Percentiles rank a stretch among this genome's conserved stretches.
Conservation (phyloP, 92 coral and sea anemone species). For the Paragorgia papillata region DNA sequence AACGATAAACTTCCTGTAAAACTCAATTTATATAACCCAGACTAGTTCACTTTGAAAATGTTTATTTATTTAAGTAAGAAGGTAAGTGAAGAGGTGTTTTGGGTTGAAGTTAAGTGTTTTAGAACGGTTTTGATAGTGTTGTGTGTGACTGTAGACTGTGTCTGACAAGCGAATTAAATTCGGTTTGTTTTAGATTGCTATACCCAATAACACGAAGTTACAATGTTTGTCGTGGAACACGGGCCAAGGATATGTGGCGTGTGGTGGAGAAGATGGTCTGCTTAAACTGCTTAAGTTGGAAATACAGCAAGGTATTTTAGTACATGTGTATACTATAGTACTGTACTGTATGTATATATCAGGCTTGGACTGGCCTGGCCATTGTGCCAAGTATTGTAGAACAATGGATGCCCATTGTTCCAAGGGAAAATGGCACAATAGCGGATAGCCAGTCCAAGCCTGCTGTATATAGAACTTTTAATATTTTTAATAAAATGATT, state of each 20-base stretch:
- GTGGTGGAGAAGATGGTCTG: conserved; percentile 97
- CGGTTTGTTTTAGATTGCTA: conserved; percentile 74
- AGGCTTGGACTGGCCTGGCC: too few relatives aligned
- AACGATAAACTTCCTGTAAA: neutral
- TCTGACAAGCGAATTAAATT: too few relatives aligned
- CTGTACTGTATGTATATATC: too few relatives aligned
- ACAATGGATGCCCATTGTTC: too few relatives aligned
- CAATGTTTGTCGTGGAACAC: conserved; percentile 94
- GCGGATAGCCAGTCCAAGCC: too few relatives aligned
- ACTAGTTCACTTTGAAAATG: conserved; percentile 48
- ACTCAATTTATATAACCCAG: neutral
- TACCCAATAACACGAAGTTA: conserved; percentile 90
- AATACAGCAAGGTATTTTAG: conserved; percentile 75
- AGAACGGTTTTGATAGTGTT: neutral
- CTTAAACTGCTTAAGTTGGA: conserved; percentile 89
- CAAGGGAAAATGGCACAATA: too few relatives aligned
- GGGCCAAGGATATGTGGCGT: conserved; percentile 92
- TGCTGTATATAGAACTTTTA: too few relatives aligned
- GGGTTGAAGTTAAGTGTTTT: neutral
- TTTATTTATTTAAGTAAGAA: conserved; percentile 95
- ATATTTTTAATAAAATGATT: too few relatives aligned
- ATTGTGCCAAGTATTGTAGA: too few relatives aligned
- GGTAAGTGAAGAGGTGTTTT: conserved; percentile 57
- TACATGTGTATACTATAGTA: too few relatives aligned
- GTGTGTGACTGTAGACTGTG: neutral